phyloP scores from a whole-genome alignment of 2,888 invertebrate genomes.

The Hydropsyche betteni region DNA sequence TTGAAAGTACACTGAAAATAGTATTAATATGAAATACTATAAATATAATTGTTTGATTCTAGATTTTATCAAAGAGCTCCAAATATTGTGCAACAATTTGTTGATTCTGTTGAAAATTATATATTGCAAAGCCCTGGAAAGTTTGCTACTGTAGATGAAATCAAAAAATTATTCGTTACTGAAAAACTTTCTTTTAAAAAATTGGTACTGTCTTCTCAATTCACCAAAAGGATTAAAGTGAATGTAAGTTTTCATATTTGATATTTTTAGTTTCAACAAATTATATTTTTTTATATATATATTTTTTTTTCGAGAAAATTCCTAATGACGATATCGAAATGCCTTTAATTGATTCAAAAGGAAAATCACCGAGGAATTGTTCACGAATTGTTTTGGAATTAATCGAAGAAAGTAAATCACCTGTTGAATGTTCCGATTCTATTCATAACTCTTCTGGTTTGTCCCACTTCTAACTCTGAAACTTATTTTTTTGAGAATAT shows the following conservation, averaged over 20 bases:
- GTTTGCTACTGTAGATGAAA: constrained; percentile 63
- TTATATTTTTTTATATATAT: neutral
- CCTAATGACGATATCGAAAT: too few species aligned
- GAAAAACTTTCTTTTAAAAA: too few species aligned
- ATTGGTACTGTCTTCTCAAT: too few species aligned
- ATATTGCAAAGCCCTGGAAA: constrained; percentile 66
- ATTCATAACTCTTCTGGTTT: too few species aligned
- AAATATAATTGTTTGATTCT: constrained; percentile 61
- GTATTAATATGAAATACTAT: constrained; percentile 58
- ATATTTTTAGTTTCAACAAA: neutral
- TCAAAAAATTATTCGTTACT: constrained; percentile 59
- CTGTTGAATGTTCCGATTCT: too few species aligned
- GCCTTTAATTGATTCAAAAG: too few species aligned
- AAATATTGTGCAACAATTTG: constrained; percentile 65
- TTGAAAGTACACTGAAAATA: neutral
- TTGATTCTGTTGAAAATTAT: constrained; percentile 66
- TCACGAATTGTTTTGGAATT: too few species aligned
- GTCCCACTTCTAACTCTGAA: too few species aligned
- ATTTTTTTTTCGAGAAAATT: neutral
- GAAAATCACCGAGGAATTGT: too few species aligned
- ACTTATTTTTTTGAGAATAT: too few species aligned
- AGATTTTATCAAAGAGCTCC: constrained; percentile 69
- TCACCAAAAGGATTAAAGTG: neutral
- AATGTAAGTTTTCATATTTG: neutral
- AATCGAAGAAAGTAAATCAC: too few species aligned